phyloP scores from a whole-genome alignment of 2,113 vertebrate genomes.

The Myiagra hebetior region DNA sequence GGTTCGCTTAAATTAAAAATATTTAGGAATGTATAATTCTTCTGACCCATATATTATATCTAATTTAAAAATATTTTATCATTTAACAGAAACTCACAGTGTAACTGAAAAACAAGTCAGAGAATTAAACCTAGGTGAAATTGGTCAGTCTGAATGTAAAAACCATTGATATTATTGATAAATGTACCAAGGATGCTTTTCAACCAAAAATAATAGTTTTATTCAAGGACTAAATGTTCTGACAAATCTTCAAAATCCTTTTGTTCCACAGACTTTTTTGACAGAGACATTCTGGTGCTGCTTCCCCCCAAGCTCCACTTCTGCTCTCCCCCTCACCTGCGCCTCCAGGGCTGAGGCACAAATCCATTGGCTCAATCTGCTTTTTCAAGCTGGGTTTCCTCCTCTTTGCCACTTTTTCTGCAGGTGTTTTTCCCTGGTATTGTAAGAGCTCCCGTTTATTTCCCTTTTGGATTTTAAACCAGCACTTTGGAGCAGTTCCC shows the following conservation, averaged over 20 bases:
- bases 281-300: background rate
- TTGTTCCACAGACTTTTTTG: background rate
- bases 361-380: background rate
- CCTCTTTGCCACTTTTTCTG: background rate
- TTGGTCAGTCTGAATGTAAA: background rate
- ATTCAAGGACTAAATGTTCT: background rate
- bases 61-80: background rate
- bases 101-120: background rate
- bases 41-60: background rate
- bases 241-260: background rate
- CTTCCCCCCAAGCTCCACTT: background rate
- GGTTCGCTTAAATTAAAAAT: background rate
- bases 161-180: background rate
- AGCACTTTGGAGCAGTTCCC: background rate
- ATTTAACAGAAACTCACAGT: background rate
- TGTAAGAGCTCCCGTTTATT: background rate
- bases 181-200: background rate
- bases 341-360: background rate
- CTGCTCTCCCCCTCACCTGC: background rate
- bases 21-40: background rate
- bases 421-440: background rate
- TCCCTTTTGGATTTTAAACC: constrained; percentile 16
- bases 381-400: background rate
- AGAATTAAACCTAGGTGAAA: background rate
- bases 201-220: background rate